These are phyloP conservation scores for Thymelicus sylvestris DNA, from an alignment of 2,888 invertebrate genomes.

Conservation along the genomic window DNA sequence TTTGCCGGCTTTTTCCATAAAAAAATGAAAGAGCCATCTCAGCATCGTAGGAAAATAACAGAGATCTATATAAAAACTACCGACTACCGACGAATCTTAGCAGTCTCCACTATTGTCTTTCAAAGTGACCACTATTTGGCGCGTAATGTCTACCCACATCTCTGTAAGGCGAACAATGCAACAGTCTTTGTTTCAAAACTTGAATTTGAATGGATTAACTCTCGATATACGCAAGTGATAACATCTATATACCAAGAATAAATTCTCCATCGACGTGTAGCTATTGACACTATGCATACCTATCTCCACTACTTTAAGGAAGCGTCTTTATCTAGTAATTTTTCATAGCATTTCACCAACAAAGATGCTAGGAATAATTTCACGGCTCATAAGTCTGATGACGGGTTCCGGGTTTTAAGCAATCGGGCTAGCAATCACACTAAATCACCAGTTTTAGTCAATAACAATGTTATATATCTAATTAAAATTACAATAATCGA, in stretches of 20 bases:
- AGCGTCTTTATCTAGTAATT: slow-evolving; percentile 32
- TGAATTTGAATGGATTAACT: slow-evolving; percentile 62
- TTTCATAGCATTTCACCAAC: slow-evolving; percentile 15
- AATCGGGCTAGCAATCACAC: slow-evolving; percentile 21
- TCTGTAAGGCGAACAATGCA: slow-evolving; percentile 67
- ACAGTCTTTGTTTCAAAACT: slow-evolving; percentile 64
- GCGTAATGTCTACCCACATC: slow-evolving; percentile 60
- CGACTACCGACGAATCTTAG: neutral
- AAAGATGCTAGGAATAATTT: slow-evolving; percentile 46
- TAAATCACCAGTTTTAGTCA: slow-evolving; percentile 21
- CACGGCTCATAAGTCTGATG: slow-evolving; percentile 51
- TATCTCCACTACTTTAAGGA: neutral
- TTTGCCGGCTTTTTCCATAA: too few species aligned
- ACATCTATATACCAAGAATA: slow-evolving; percentile 61
- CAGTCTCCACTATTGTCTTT: slow-evolving; percentile 54
- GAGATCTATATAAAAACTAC: slow-evolving; percentile 18
- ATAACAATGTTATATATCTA: slow-evolving; percentile 11
- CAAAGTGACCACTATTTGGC: slow-evolving; percentile 56
- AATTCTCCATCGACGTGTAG: slow-evolving; percentile 48
- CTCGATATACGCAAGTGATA: slow-evolving; percentile 57
- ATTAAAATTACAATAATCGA: slow-evolving; percentile 4
- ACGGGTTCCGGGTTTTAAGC: slow-evolving; percentile 17
- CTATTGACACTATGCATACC: slow-evolving; percentile 37
- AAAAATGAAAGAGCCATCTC: neutral
- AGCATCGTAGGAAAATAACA: neutral